Conservation (phyloP, 2,888 invertebrate species). For the Xestia sexstrigata region DNA sequence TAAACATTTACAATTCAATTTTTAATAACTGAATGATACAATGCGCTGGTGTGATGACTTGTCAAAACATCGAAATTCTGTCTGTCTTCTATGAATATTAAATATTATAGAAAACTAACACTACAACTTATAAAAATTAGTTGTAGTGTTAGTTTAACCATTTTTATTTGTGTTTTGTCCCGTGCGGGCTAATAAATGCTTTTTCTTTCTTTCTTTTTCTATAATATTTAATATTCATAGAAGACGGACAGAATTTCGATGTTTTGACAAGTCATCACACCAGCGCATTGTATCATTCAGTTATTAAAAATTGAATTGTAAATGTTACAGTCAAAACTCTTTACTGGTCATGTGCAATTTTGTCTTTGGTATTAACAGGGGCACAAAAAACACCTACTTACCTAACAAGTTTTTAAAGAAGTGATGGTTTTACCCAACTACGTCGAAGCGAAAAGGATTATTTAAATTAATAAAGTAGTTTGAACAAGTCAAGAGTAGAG, state of each 20-base stretch:
- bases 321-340: not conserved
- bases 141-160: too few relatives aligned
- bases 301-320: not conserved
- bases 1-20: not conserved
- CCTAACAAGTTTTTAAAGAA: not conserved
- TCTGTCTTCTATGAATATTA: not conserved
- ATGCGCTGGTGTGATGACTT: not conserved
- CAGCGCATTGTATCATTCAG: not conserved
- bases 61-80: not conserved
- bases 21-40: not conserved
- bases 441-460: not conserved
- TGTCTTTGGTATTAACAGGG: not conserved
- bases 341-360: not conserved
- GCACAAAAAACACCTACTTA: not conserved
- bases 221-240: not conserved
- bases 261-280: not conserved
- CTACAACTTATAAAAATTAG: too few relatives aligned
- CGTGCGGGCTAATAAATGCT: too few relatives aligned
- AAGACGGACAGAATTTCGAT: not conserved
- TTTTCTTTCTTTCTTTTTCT: too few relatives aligned
- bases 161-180: too few relatives aligned
- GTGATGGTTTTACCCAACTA: not conserved
- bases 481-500: not conserved
- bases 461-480: not conserved
- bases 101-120: too few relatives aligned